Percentiles rank a stretch among this genome's conserved stretches.
Evolutionary conservation across 2,888 invertebrate species (phyloP).

Genomic region (Rhamnusium bicolor): DNA sequence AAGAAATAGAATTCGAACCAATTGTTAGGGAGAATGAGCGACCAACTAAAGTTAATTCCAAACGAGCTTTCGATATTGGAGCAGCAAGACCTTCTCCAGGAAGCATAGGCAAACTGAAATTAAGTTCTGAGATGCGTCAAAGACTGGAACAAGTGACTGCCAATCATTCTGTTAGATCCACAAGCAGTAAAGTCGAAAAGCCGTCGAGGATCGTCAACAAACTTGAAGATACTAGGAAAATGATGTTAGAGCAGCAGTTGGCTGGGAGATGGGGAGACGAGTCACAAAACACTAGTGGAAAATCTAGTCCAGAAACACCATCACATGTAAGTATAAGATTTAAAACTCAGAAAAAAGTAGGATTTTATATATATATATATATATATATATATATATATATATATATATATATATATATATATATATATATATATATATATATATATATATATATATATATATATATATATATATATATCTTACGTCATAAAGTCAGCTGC

Average conservation of each 20-base stretch:
- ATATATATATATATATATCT: no score
- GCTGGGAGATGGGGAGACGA: conserved; percentile 79
- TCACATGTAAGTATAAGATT: conserved; percentile 54
- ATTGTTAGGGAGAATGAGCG: conserved; percentile 63
- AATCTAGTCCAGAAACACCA: conserved; percentile 66
- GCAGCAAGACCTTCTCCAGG: conserved; percentile 88
- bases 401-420: no score
- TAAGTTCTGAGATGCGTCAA: conserved; percentile 94
- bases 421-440: no score
- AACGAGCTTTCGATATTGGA: conserved; percentile 85
- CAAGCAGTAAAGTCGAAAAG: conserved; percentile 81
- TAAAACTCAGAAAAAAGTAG: not conserved
- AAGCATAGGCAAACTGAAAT: conserved; percentile 90
- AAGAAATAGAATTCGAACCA: conserved; percentile 85
- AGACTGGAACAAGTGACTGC: conserved; percentile 91
- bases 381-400: no score
- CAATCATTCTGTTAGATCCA: conserved; percentile 87
- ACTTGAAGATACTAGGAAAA: conserved; percentile 87
- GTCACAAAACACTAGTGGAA: conserved; percentile 70
- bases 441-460: no score
- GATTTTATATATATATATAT: no score
- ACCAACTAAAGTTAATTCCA: conserved; percentile 57
- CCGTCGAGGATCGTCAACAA: conserved; percentile 83
- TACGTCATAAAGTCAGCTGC: no score
- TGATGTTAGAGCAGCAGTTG: conserved; percentile 89